Evolutionary conservation across 2,888 invertebrate genomes (phyloP), one percentile per base, ranked within the genome.

Genomic region (Chaitophorus viminalis): DNA sequence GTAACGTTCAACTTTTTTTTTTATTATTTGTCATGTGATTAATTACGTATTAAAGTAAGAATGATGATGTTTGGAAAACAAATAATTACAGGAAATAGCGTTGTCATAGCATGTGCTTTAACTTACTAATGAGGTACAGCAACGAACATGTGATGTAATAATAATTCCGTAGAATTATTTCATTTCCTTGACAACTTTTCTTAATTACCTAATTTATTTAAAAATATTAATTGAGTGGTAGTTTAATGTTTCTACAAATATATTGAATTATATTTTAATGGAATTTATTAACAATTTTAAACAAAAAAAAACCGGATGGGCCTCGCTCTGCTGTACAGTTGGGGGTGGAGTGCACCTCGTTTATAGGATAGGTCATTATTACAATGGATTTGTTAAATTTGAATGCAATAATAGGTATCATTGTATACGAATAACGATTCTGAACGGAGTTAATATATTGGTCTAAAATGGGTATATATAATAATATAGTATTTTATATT

Each of bases 21-120:
- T 60, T 60, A 29, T 78, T 6, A 60, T 36, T 65, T 36, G n/a
- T n/a, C 25, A 1, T 68, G 21, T 68, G 21, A 81, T 81, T 29
- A 81, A 81, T 68, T n/a, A 68, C 29, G 68, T 72, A n/a, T 72
- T 72, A n/a, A 68, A 68, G 29, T 46, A 4, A 46, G 31, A 81
- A 65, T 46, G 11, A 81, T 39, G 29, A 31, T 65, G 31, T 52
- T 82, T 70, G 25, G 36, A 21, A 52, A 46, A 82, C 31, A 82
- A 70, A 82, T 74, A 54, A 74, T n/a, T 52, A 54, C 72, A 74
- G 74, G 72, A 82, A 82, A 82, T 54, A 21, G 33, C 82, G 33
- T 33, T 72, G 72, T 82, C 52, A 74, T 74, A 54, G 74, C 74
- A 74, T 70, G 25, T 82, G 82, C 74, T 82, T 18, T n/a, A 54